phyloP scores from a whole-genome alignment of 1,140 invertebrate genomes.

The Diachasmimorpha longicaudata region DNA sequence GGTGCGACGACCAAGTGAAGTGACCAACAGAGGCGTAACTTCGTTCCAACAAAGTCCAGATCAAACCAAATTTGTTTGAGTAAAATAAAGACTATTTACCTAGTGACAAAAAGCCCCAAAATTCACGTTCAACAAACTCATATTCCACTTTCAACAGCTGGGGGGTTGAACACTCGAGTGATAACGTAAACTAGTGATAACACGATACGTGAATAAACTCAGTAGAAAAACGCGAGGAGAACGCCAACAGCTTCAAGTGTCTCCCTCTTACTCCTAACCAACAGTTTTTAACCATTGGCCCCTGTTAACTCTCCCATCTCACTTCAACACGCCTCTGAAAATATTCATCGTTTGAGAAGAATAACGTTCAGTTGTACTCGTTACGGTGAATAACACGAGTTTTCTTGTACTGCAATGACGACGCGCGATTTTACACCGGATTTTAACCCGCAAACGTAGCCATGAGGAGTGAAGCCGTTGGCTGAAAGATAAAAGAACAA shows the following conservation, averaged over 20 bases:
- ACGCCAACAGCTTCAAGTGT: background rate
- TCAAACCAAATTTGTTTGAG: background rate
- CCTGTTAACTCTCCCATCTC: background rate
- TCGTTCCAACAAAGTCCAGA: constrained; percentile 14
- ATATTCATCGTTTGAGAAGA: background rate
- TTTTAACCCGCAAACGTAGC: constrained; percentile 33
- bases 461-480: constrained; percentile 33
- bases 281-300: background rate
- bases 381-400: background rate
- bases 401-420: background rate
- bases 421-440: constrained; percentile 16
- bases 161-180: background rate
- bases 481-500: constrained; percentile 12
- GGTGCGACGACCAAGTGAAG: constrained; percentile 37
- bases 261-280: background rate
- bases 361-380: background rate
- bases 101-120: too few relatives aligned
- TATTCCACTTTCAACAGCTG: too few relatives aligned
- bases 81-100: too few relatives aligned
- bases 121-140: too few relatives aligned
- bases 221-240: background rate
- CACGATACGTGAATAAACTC: background rate
- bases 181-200: background rate
- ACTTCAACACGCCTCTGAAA: background rate
- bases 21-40: constrained; percentile 33